A percentile compares a stretch with the other conserved stretches of the same genome.
phyloP scores from a whole-genome alignment of 1,140 invertebrate genomes.

The Mercenaria mercenaria region DNA sequence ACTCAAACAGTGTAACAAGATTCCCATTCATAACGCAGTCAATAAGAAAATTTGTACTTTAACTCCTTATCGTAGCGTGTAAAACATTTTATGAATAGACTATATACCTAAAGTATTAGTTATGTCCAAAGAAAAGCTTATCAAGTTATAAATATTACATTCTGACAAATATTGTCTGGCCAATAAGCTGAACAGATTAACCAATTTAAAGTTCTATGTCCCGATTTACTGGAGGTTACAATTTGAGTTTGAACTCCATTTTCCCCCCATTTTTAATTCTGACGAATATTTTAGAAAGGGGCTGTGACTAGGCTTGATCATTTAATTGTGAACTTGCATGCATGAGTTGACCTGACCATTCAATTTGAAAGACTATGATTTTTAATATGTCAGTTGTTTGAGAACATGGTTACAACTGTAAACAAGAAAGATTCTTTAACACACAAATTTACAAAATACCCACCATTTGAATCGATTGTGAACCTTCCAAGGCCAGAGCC shows the following conservation, averaged over 20 bases:
- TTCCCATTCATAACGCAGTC: background rate
- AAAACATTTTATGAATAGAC: constrained; percentile 1
- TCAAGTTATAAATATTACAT: background rate
- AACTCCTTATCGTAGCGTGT: background rate
- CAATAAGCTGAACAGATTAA: background rate
- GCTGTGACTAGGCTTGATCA: too few relatives aligned
- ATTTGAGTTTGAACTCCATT: too few relatives aligned
- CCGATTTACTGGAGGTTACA: too few relatives aligned
- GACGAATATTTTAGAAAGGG: too few relatives aligned
- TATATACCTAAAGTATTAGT: background rate
- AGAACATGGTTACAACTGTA: too few relatives aligned
- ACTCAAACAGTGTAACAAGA: background rate
- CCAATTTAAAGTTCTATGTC: background rate
- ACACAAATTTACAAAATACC: constrained; percentile 84
- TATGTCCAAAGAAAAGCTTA: background rate
- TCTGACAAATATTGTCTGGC: background rate
- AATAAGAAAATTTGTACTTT: constrained; percentile 24
- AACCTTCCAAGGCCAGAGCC: constrained; percentile 97
- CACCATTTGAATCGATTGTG: constrained; percentile 95
- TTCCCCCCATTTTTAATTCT: too few relatives aligned
- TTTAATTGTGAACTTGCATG: too few relatives aligned
- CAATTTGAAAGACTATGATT: too few relatives aligned
- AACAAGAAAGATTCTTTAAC: too few relatives aligned
- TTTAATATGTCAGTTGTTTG: too few relatives aligned
- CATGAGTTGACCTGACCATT: too few relatives aligned